A percentile compares a stretch with the other conserved stretches of the same genome.
phyloP scores from a whole-genome alignment of 2,888 invertebrate species.

The Drosophila formosana region DNA sequence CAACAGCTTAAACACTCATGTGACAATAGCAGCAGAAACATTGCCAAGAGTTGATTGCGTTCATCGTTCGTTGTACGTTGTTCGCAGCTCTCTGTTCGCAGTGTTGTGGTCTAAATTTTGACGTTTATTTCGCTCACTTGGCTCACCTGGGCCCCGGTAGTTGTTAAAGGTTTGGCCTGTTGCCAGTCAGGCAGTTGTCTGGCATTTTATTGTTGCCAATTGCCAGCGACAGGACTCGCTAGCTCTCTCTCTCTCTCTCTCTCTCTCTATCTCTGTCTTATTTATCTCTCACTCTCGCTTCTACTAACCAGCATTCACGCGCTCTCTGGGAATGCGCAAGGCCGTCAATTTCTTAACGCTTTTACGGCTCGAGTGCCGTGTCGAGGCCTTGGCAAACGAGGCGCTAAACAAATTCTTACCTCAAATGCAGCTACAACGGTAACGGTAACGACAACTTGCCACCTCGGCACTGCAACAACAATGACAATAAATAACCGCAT shows the following conservation, averaged over 20 bases:
- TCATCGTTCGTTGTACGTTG: neutral
- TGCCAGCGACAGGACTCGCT: neutral
- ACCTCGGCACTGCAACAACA: slow-evolving; percentile 27
- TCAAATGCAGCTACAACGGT: slow-evolving; percentile 17
- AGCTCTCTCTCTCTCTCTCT: neutral
- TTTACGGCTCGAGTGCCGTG: slow-evolving; percentile 54
- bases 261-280: neutral
- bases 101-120: slow-evolving; percentile 63
- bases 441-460: slow-evolving; percentile 1
- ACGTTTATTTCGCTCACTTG: slow-evolving; percentile 74
- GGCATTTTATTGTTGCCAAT: neutral
- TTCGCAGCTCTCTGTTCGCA: slow-evolving; percentile 7
- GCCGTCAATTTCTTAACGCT: slow-evolving; percentile 66
- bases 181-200: neutral
- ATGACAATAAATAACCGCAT: slow-evolving; percentile 43
- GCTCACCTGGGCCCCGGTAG: slow-evolving; percentile 35
- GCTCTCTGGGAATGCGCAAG: slow-evolving; percentile 22
- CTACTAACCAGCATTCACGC: neutral
- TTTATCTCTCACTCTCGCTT: neutral
- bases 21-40: slow-evolving; percentile 36
- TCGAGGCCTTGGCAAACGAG: slow-evolving; percentile 56
- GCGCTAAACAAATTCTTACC: slow-evolving; percentile 58
- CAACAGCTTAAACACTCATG: slow-evolving; percentile 49
- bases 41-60: slow-evolving; percentile 34
- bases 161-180: neutral